Evolutionary conservation across 2,797 vertebrate species (phyloP).

Genomic region (Cygnus olor): DNA sequence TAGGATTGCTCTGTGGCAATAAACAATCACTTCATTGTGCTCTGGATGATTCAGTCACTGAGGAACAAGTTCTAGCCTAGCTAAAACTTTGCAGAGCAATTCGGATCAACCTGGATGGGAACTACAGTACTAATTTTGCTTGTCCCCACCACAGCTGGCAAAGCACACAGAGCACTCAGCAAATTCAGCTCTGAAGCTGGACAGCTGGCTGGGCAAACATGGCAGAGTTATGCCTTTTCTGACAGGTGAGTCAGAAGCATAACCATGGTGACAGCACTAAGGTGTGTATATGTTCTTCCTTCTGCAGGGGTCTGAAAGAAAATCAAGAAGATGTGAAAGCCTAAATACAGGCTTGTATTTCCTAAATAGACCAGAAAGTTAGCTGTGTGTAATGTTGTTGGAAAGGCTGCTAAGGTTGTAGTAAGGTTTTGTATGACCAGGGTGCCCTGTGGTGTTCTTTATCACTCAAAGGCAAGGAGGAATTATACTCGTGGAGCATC

Average conservation of each 20-base stretch:
- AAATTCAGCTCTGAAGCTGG: background rate
- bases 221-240: conserved; percentile 4
- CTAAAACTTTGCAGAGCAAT: background rate
- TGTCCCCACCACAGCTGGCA: background rate
- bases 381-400: background rate
- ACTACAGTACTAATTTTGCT: background rate
- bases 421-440: background rate
- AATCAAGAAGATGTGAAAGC: background rate
- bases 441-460: background rate
- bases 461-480: background rate
- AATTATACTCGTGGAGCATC: background rate
- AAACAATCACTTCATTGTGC: background rate
- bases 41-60: background rate
- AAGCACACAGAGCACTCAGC: background rate
- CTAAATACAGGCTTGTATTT: background rate
- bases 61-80: background rate
- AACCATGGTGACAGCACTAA: background rate
- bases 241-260: conserved; percentile 12
- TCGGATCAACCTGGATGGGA: fast-evolving
- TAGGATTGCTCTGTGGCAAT: background rate
- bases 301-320: conserved; percentile 27
- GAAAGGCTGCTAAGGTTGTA: background rate
- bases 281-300: background rate
- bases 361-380: conserved; percentile 21
- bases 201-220: background rate